These are phyloP conservation scores for Epizoanthus stellaris DNA, from an alignment of 92 coral and sea anemone genomes.

Conservation along the genomic window DNA sequence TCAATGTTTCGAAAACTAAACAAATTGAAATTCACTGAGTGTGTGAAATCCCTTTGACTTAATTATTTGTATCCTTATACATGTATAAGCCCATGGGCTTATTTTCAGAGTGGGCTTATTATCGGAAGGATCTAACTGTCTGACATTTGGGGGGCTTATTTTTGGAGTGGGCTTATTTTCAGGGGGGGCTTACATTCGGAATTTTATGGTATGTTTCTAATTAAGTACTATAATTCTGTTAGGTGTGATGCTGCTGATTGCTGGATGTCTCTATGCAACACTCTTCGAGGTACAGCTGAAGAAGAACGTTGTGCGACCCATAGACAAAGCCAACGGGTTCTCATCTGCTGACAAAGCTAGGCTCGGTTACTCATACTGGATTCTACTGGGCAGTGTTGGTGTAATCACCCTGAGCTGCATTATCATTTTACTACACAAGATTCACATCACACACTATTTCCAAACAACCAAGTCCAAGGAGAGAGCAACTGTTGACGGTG, in stretches of 20 bases:
- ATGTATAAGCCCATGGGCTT: too few relatives aligned
- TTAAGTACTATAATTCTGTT: background rate
- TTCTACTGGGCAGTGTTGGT: conserved; percentile 78
- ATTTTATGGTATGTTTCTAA: too few relatives aligned
- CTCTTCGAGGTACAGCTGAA: conserved; percentile 83
- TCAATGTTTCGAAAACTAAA: too few relatives aligned
- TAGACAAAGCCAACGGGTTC: conserved; percentile 68
- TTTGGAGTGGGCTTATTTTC: too few relatives aligned
- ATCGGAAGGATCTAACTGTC: too few relatives aligned
- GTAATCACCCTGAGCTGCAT: conserved; percentile 71
- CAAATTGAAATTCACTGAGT: too few relatives aligned
- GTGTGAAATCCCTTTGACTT: too few relatives aligned
- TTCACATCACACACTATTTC: conserved; percentile 73
- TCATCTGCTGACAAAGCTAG: conserved; percentile 80
- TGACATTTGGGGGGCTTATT: too few relatives aligned
- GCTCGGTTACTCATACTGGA: conserved; percentile 86
- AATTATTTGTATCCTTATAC: too few relatives aligned
- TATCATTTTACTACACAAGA: conserved; percentile 65
- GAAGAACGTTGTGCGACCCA: conserved; percentile 74
- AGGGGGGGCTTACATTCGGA: too few relatives aligned
- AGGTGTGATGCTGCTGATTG: conserved; percentile 69
- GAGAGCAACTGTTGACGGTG: conserved; percentile 72
- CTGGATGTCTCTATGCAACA: conserved; percentile 76
- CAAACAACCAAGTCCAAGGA: conserved; percentile 64
- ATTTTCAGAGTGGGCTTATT: too few relatives aligned